Evolutionary conservation across 2,888 invertebrate genomes (phyloP).

Genomic region (Erannis defoliaria): DNA sequence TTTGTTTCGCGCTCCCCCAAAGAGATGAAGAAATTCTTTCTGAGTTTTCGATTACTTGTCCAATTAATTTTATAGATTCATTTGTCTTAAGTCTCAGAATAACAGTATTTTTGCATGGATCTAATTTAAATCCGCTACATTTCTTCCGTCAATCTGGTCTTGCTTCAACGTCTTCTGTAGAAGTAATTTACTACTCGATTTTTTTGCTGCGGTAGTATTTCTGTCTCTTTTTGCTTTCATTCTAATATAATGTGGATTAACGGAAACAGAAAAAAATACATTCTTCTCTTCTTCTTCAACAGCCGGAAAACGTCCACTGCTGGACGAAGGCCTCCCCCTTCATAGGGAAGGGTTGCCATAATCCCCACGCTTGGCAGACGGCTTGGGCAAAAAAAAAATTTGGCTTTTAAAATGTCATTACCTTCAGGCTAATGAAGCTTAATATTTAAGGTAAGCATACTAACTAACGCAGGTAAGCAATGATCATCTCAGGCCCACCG

Average conservation of each 20-base stretch:
- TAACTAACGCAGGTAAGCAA: constrained; percentile 20
- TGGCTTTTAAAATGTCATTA: too few relatives aligned
- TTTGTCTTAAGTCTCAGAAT: constrained; percentile 76
- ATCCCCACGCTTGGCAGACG: too few relatives aligned
- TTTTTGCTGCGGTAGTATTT: neutral
- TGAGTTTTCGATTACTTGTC: constrained; percentile 86
- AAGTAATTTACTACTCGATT: neutral
- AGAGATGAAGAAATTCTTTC: constrained; percentile 86
- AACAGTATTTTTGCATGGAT: constrained; percentile 35
- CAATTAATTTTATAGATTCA: constrained; percentile 87
- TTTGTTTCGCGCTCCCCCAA: constrained; percentile 84
- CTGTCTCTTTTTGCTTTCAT: neutral
- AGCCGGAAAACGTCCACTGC: too few relatives aligned
- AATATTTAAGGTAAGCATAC: neutral
- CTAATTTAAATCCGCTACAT: constrained; percentile 23
- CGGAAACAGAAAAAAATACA: too few relatives aligned
- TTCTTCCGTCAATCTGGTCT: constrained; percentile 15
- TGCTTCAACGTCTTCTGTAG: neutral
- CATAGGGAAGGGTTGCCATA: too few relatives aligned
- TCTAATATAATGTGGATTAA: too few relatives aligned
- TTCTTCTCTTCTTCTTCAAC: too few relatives aligned
- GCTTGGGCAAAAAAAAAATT: too few relatives aligned
- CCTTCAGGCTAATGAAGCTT: too few relatives aligned
- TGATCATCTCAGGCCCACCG: constrained; percentile 36
- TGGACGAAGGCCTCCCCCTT: too few relatives aligned